These are phyloP conservation scores for Chrysomela aeneicollis DNA, from an alignment of 2,888 invertebrate species.

Conservation along the genomic window DNA sequence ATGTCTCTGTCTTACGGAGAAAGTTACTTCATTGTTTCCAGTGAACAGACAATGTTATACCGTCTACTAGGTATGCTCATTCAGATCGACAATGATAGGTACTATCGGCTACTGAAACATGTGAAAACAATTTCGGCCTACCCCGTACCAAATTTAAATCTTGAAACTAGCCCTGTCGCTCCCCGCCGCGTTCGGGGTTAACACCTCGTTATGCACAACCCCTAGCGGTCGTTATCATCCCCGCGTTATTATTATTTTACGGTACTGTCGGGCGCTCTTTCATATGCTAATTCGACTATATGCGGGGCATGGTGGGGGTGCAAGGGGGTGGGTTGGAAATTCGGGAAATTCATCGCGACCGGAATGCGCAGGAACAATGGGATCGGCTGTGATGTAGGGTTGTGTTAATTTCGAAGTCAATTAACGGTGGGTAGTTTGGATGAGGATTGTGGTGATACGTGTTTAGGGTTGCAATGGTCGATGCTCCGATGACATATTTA, in stretches of 20 bases:
- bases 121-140: too few relatives aligned
- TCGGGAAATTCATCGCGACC: background rate
- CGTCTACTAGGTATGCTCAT: too few relatives aligned
- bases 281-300: constrained; percentile 38
- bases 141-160: too few relatives aligned
- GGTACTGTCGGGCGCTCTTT: constrained; percentile 39
- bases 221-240: constrained; percentile 33
- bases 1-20: too few relatives aligned
- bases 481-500: too few relatives aligned
- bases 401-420: constrained; percentile 20
- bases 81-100: too few relatives aligned
- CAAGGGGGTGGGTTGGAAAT: background rate
- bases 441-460: background rate
- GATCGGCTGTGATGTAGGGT: background rate
- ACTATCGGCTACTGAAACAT: too few relatives aligned
- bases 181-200: constrained; percentile 8
- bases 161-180: background rate
- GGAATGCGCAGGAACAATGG: constrained; percentile 12
- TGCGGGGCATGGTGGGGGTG: background rate
- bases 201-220: constrained; percentile 39
- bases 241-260: constrained; percentile 45
- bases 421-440: constrained; percentile 8
- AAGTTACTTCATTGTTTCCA: too few relatives aligned
- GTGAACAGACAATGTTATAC: too few relatives aligned
- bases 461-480: background rate